These are phyloP conservation scores for Blastobasis lacticolella DNA, from an alignment of 2,888 invertebrate species.

Conservation along the genomic window DNA sequence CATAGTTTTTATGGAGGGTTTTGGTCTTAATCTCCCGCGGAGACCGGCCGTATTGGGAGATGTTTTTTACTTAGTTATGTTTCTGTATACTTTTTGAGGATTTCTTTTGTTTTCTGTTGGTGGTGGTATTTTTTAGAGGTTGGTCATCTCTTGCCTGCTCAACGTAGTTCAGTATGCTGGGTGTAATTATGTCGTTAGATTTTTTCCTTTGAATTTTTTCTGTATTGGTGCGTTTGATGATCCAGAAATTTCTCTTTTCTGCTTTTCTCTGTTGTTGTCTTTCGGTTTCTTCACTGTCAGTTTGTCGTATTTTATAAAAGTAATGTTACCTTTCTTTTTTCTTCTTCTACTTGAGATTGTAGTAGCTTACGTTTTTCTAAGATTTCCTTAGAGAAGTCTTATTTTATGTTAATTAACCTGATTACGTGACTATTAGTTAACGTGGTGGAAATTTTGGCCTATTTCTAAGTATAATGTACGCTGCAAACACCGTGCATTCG, in stretches of 20 bases:
- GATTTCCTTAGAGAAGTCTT: constrained; percentile 7
- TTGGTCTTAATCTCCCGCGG: too few species aligned
- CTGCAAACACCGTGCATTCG: too few species aligned
- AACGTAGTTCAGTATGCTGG: too few species aligned
- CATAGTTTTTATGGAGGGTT: too few species aligned
- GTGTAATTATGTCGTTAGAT: too few species aligned
- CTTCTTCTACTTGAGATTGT: constrained; percentile 7
- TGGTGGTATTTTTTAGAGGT: too few species aligned
- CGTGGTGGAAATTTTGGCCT: constrained; percentile 4
- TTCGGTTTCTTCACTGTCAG: constrained; percentile 4
- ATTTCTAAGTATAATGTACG: constrained; percentile 2
- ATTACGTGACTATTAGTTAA: too few species aligned
- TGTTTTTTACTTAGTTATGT: too few species aligned
- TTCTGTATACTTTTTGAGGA: too few species aligned
- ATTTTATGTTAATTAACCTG: constrained; percentile 7
- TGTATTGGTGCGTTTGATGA: neutral
- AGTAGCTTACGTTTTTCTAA: constrained; percentile 5
- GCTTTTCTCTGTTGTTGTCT: constrained; percentile 5
- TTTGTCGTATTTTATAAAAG: constrained; percentile 6
- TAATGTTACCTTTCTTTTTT: constrained; percentile 6
- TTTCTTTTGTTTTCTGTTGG: too few species aligned
- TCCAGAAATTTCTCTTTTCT: constrained; percentile 2
- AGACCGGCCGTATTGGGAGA: too few species aligned
- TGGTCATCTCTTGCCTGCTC: too few species aligned
- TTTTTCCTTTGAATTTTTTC: neutral